phyloP scores from a whole-genome alignment of 2,888 invertebrate species.

The Alitta virens region DNA sequence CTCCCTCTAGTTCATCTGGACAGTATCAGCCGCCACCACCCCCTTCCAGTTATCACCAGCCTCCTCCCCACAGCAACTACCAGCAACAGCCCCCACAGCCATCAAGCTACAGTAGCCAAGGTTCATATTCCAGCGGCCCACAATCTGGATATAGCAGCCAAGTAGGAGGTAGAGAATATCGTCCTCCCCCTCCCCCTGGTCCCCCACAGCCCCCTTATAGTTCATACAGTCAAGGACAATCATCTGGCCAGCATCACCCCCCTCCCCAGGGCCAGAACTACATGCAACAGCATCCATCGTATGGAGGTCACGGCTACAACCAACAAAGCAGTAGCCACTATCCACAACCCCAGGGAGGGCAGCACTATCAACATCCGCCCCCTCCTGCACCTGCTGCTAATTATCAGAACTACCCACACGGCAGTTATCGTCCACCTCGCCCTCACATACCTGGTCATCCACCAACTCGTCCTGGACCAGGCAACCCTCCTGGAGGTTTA shows the following conservation, averaged over 20 bases:
- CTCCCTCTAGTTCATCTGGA: not conserved
- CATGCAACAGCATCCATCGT: conserved; percentile 7
- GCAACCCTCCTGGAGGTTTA: not conserved
- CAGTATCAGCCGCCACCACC: conserved; percentile 3
- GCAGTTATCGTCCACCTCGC: not conserved
- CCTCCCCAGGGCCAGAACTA: conserved; percentile 16
- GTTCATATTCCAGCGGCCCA: not conserved
- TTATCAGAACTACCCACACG: not conserved
- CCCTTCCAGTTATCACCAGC: conserved; percentile 14
- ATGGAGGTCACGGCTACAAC: not conserved
- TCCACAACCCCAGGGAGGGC: not conserved
- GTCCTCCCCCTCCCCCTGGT: conserved; percentile 9
- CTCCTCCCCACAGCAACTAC: conserved; percentile 9
- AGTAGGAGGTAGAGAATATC: not conserved
- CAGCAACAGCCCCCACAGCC: conserved; percentile 7
- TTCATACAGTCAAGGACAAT: conserved; percentile 23
- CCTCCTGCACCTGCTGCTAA: not conserved
- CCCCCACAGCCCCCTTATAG: conserved; percentile 11
- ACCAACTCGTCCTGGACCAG: not conserved
- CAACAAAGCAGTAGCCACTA: not conserved
- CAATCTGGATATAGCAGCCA: conserved; percentile 7
- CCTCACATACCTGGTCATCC: not conserved
- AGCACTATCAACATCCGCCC: not conserved
- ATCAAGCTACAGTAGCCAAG: not conserved
- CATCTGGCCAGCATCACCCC: conserved; percentile 21